phyloP scores from a whole-genome alignment of 1,140 invertebrate species.

The Nephotettix cincticeps region DNA sequence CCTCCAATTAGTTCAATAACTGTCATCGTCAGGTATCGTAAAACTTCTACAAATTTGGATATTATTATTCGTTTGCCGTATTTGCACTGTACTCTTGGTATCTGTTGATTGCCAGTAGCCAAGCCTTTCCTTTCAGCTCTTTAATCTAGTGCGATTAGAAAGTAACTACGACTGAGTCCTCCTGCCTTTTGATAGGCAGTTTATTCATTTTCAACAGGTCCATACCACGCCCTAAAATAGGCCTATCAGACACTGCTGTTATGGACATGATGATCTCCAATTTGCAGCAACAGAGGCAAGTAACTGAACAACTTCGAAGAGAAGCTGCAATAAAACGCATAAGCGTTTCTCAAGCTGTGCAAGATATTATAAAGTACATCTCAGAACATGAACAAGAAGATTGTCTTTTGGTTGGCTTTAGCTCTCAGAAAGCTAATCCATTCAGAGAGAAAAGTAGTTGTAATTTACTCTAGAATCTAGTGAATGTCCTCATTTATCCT shows the following conservation, averaged over 20 bases:
- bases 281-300: slow-evolving; percentile 86
- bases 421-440: slow-evolving; percentile 94
- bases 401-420: slow-evolving; percentile 92
- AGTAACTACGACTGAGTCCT: too few species aligned
- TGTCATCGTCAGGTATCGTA: too few species aligned
- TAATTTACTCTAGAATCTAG: slow-evolving; percentile 64
- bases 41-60: too few species aligned
- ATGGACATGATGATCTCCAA: slow-evolving; percentile 90
- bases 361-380: slow-evolving; percentile 92
- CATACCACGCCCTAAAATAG: slow-evolving; percentile 58
- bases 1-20: too few species aligned
- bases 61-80: too few species aligned
- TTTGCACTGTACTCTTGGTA: too few species aligned
- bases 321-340: slow-evolving; percentile 89
- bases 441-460: slow-evolving; percentile 96
- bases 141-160: too few species aligned
- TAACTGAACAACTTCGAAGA: slow-evolving; percentile 89
- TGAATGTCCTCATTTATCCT: background rate
- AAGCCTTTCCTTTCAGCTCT: too few species aligned
- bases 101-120: too few species aligned
- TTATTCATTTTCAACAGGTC: background rate
- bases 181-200: too few species aligned
- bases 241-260: slow-evolving; percentile 78
- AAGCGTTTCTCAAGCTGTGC: slow-evolving; percentile 83
- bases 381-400: slow-evolving; percentile 92